Percentiles rank a stretch among this genome's conserved stretches.
These are phyloP conservation scores for Pao palembangensis DNA, from an alignment of 2,113 vertebrate genomes.

Conservation along the genomic window DNA sequence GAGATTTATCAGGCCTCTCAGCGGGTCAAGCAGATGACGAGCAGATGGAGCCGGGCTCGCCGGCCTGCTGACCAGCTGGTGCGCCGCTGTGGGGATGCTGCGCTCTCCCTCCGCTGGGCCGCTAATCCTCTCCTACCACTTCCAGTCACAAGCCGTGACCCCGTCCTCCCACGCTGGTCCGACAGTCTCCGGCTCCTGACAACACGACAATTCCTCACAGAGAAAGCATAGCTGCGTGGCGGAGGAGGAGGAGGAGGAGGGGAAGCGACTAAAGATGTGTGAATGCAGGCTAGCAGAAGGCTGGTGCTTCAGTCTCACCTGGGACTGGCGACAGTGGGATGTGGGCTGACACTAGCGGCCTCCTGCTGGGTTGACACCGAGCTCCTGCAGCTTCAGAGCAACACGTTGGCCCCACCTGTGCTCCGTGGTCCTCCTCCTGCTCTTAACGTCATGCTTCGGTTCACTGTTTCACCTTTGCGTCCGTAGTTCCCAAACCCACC, in stretches of 20 bases:
- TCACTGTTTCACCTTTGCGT: background rate
- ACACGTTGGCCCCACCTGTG: conserved; percentile 45
- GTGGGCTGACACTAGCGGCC: conserved; percentile 43
- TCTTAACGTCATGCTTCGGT: conserved; percentile 10
- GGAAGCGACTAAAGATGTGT: conserved; percentile 14
- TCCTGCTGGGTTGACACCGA: conserved; percentile 47
- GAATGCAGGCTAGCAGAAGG: conserved; percentile 48
- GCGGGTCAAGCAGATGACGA: conserved; percentile 55
- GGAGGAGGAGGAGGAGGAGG: background rate
- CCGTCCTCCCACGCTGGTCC: conserved; percentile 27
- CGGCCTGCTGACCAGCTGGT: conserved; percentile 60
- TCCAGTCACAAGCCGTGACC: conserved; percentile 51
- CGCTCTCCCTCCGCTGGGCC: conserved; percentile 47
- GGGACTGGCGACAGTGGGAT: conserved; percentile 44
- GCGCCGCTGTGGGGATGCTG: conserved; percentile 41
- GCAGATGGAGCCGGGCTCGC: conserved; percentile 60
- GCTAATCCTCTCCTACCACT: conserved; percentile 57
- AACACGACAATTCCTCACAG: conserved; percentile 13
- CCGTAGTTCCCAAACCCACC: conserved; percentile 3
- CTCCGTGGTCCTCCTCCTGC: conserved; percentile 15
- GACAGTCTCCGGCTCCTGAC: conserved; percentile 38
- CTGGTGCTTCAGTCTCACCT: conserved; percentile 53
- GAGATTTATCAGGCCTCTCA: conserved; percentile 44
- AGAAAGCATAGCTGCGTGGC: conserved; percentile 14
- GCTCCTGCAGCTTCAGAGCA: conserved; percentile 34